These are phyloP conservation scores for Eublepharis macularius DNA, from an alignment of 2,113 vertebrate species.

Conservation along the genomic window DNA sequence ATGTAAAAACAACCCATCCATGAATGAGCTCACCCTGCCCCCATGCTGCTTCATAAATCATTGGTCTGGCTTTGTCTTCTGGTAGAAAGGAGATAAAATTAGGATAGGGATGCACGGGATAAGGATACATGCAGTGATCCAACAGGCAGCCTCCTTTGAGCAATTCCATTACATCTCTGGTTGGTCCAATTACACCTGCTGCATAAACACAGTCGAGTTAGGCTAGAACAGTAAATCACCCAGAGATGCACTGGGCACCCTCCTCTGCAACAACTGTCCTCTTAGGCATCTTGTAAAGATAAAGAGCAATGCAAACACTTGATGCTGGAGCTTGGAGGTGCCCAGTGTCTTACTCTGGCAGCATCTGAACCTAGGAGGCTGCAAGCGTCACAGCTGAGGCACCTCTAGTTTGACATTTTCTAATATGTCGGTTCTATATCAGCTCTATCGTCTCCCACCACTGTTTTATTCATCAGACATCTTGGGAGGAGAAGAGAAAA, in stretches of 20 bases:
- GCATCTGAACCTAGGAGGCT: conserved; percentile 4
- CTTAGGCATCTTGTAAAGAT: neutral
- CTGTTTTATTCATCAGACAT: conserved; percentile 25
- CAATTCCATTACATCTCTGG: no score
- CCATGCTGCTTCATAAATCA: no score
- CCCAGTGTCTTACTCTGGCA: neutral
- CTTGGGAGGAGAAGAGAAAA: conserved; percentile 22
- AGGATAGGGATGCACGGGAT: no score
- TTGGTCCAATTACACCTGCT: neutral
- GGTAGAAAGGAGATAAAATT: no score
- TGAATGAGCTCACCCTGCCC: no score
- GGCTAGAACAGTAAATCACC: no score
- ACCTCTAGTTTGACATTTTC: neutral
- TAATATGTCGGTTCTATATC: neutral
- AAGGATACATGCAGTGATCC: no score
- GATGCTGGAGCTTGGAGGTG: rapidly evolving
- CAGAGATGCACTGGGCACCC: neutral
- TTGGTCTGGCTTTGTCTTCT: no score
- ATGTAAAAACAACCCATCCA: no score
- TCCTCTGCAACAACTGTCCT: rapidly evolving
- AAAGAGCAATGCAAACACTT: rapidly evolving
- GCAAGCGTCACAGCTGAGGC: neutral
- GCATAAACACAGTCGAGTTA: no score
- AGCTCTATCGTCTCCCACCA: neutral
- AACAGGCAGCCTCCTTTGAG: no score